Base-by-base conservation (phyloP, 2,113 vertebrate genomes). In the Ochotona princeps region DNA sequence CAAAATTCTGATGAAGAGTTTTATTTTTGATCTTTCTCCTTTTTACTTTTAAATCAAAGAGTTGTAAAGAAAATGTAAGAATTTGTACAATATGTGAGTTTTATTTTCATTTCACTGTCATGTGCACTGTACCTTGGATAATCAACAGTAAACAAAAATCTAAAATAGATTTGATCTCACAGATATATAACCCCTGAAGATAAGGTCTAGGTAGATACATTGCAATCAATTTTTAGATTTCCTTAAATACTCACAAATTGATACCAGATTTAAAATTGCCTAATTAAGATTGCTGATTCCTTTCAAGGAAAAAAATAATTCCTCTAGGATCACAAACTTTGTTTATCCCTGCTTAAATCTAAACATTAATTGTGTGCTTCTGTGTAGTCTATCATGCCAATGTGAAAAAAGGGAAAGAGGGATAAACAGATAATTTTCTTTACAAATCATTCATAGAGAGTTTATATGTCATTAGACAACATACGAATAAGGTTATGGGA, bases 11-110 rank as follows among this genome's bases (percentile, higher is more conserved):
- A 7, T 65, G 25, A 78, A 82, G 20, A 21, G 7, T 7, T 92
- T 32, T 69, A 54, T 49, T 96, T 96, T 85, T 57, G 66, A 86
- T 89, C 23, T 75, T 70, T 80, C 30, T 54, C 51, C 61, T 61
- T 60, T 28, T 75, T 51, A 26, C 32, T 87, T 85, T 76, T 25
- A 83, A 76, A 26, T 9, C n/a, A n/a, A 75, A 54, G 21, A 92
- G 47, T 57, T 88, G 91, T 67, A 44, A 90, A 74, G 18, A 73
- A 11, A 90, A 80, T 7, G 32, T 47, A 12, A 57, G 11, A 51
- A 51, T 89, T 72, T 90, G 12, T 79, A 61, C n/a, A 72, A 83
- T 38, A 20, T 60, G 15, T 1, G 15, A 32, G 6, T 70, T 89
- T 82, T 83, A 14, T 85, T 79, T 93, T 83, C 10, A 12, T n/a